Evolutionary conservation across 2,888 invertebrate genomes (phyloP).

Genomic region (Branchinecta sandiegonensis): DNA sequence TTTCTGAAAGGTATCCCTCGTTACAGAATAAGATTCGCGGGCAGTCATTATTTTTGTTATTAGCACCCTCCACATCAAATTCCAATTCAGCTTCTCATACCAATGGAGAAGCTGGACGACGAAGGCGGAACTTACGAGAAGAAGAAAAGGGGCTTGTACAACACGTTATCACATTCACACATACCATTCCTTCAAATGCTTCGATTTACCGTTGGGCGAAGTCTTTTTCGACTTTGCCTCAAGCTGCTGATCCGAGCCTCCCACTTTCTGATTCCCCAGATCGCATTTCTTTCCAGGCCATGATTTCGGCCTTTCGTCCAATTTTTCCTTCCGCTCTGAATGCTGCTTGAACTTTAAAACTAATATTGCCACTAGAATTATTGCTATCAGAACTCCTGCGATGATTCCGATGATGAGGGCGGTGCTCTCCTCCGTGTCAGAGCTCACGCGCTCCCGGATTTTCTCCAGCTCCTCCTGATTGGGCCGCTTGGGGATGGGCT

Average conservation of each 20-base stretch:
- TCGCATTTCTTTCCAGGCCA: constrained; percentile 40
- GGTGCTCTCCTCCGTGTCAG: constrained; percentile 55
- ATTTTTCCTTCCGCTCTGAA: constrained; percentile 79
- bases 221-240: constrained; percentile 48
- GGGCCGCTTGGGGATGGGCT: constrained; percentile 33
- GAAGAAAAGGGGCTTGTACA: constrained; percentile 4
- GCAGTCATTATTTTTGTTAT: no score
- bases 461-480: constrained; percentile 21
- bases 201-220: constrained; percentile 35
- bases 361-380: constrained; percentile 67
- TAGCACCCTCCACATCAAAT: no score
- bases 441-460: constrained; percentile 38
- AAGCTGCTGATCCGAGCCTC: constrained; percentile 38
- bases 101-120: no score
- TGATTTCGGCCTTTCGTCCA: constrained; percentile 52
- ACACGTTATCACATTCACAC: constrained; percentile 45
- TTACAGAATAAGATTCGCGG: no score
- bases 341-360: constrained; percentile 73
- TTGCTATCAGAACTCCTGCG: constrained; percentile 75
- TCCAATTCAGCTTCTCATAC: no score
- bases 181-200: constrained; percentile 94
- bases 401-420: constrained; percentile 66
- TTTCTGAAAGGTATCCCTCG: no score
- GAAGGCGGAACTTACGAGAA: neutral
- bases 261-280: constrained; percentile 37